Evolutionary conservation across 2,113 vertebrate species (phyloP).

Genomic region (Carassius carassius): DNA sequence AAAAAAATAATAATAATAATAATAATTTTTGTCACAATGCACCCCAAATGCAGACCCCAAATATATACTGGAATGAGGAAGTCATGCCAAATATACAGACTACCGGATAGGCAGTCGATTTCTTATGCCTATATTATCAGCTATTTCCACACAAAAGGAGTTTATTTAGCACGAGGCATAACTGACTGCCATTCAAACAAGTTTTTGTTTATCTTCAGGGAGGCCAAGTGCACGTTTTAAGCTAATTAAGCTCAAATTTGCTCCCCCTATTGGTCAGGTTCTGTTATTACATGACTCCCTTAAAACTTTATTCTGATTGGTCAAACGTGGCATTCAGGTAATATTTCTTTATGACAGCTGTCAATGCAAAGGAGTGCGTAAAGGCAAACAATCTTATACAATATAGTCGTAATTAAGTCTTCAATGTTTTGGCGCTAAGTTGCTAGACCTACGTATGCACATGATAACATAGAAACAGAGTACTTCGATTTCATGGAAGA

Average conservation of each 20-base stretch:
- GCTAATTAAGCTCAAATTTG: no score
- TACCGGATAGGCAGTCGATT: neutral
- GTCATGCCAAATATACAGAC: neutral
- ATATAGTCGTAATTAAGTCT: neutral
- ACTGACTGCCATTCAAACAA: neutral
- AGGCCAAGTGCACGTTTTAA: neutral
- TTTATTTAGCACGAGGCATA: neutral
- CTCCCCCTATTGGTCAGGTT: neutral
- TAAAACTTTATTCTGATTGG: neutral
- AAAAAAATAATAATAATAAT: neutral
- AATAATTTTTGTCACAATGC: no score
- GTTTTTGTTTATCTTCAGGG: neutral
- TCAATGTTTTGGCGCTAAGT: neutral
- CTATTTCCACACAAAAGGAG: neutral
- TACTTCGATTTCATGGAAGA: neutral
- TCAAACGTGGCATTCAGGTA: neutral
- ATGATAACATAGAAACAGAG: neutral
- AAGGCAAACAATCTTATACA: neutral
- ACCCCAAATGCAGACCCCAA: neutral
- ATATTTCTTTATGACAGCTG: no score
- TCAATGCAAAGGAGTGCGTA: neutral
- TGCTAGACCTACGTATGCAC: neutral
- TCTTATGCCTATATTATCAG: neutral
- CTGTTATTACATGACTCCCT: neutral
- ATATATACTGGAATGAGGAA: neutral